Conservation (phyloP, 2,113 vertebrate species). For the Saccopteryx leptura region DNA sequence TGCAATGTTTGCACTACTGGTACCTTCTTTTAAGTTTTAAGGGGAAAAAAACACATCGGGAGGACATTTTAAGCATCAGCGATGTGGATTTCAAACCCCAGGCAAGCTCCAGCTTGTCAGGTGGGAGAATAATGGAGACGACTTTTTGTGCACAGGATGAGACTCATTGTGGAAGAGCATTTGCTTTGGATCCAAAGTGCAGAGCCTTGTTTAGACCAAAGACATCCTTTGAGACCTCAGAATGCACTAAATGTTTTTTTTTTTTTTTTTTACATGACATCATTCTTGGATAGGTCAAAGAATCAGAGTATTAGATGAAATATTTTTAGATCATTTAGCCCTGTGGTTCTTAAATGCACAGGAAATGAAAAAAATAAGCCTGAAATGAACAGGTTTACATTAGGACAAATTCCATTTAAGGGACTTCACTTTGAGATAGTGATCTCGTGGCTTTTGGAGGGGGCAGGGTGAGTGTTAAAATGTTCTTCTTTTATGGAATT, state of each 20-base stretch:
- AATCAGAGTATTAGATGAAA: background rate
- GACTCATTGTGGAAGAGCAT: too few species aligned
- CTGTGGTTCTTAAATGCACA: background rate
- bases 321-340: conserved; percentile 11
- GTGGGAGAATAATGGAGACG: conserved; percentile 16
- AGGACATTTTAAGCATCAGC: conserved; percentile 33
- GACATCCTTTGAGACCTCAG: background rate
- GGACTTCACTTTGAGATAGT: conserved; percentile 27
- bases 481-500: background rate
- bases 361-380: background rate
- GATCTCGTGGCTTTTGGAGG: background rate
- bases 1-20: background rate
- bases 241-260: background rate
- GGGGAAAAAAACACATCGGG: conserved; percentile 52
- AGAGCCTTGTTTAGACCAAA: background rate
- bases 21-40: conserved; percentile 22
- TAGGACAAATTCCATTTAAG: background rate
- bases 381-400: background rate
- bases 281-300: background rate
- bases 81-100: conserved; percentile 42
- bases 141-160: background rate
- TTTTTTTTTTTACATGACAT: background rate
- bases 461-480: background rate
- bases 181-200: background rate
- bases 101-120: conserved; percentile 56